These are phyloP conservation scores for Galbula dea DNA, from an alignment of 2,113 vertebrate genomes.

Conservation along the genomic window DNA sequence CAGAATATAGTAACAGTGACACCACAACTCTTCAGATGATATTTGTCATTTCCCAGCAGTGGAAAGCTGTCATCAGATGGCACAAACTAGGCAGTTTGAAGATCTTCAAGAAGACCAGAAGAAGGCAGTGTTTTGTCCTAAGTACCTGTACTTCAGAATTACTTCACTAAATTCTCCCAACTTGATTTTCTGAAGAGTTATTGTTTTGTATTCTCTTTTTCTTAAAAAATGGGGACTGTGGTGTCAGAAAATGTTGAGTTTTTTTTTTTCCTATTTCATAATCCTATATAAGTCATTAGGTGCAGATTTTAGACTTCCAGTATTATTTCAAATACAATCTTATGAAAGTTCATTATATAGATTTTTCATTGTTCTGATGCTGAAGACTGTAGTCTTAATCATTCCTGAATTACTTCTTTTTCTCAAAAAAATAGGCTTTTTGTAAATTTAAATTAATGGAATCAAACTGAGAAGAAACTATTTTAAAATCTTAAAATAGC, in stretches of 20 bases:
- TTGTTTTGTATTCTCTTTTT: not conserved
- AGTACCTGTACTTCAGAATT: not conserved
- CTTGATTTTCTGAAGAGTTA: not conserved
- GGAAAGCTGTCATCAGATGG: not conserved
- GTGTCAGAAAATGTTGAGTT: not conserved
- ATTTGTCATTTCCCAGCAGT: not conserved
- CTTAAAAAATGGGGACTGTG: not conserved
- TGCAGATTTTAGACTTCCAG: not conserved
- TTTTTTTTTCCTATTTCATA: not conserved
- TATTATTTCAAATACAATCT: not conserved
- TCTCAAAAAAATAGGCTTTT: not conserved
- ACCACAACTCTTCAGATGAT: not conserved
- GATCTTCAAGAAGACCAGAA: not conserved
- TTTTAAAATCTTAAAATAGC: not conserved
- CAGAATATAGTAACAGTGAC: not conserved
- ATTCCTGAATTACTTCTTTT: not conserved
- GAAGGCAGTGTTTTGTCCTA: not conserved
- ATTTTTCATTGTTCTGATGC: not conserved
- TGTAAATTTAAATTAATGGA: not conserved
- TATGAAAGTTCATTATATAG: not conserved
- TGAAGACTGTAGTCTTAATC: not conserved
- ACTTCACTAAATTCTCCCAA: not conserved
- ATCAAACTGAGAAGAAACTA: not conserved
- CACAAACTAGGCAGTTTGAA: not conserved
- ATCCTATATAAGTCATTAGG: fast-evolving